A percentile compares a stretch with the other conserved stretches of the same genome.
Evolutionary conservation across 2,888 invertebrate species (phyloP).

Genomic region (Scrobipalpa atriplicella): DNA sequence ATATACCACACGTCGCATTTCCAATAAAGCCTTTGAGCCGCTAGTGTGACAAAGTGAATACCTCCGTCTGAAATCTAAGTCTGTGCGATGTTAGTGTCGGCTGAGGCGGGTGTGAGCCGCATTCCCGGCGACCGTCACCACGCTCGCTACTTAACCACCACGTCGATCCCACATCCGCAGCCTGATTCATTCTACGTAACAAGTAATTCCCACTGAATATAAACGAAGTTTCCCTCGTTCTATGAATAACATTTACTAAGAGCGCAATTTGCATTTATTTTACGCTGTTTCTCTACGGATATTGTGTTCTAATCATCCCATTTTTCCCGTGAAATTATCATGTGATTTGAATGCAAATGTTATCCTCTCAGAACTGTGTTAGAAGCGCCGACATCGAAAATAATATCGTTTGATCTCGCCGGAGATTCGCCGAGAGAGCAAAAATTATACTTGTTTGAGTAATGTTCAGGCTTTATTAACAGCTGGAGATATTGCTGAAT

Average conservation of each 20-base stretch:
- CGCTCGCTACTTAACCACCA: slow-evolving; percentile 53
- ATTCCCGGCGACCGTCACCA: slow-evolving; percentile 36
- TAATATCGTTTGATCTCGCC: slow-evolving; percentile 20
- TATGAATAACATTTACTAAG: slow-evolving; percentile 73
- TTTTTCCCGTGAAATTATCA: slow-evolving; percentile 22
- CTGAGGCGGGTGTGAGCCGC: slow-evolving; percentile 36
- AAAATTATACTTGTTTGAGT: slow-evolving; percentile 62
- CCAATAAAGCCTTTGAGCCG: slow-evolving; percentile 46
- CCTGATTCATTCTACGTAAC: slow-evolving; percentile 53
- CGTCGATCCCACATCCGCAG: slow-evolving; percentile 51
- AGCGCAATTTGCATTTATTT: slow-evolving; percentile 66
- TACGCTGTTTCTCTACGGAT: slow-evolving; percentile 47
- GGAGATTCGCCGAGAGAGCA: slow-evolving; percentile 38
- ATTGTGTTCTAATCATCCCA: slow-evolving; percentile 46
- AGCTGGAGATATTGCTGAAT: slow-evolving; percentile 58
- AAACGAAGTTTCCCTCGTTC: slow-evolving; percentile 69
- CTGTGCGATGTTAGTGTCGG: slow-evolving; percentile 38
- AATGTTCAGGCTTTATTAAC: slow-evolving; percentile 65
- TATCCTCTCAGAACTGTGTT: slow-evolving; percentile 5
- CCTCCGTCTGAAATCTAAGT: slow-evolving; percentile 44
- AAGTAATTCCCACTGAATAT: slow-evolving; percentile 69
- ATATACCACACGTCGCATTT: slow-evolving; percentile 28
- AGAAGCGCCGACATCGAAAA: slow-evolving; percentile 5
- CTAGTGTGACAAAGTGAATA: slow-evolving; percentile 44
- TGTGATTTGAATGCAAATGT: slow-evolving; percentile 23